Conservation (phyloP, 2,888 invertebrate genomes). For the Micoletzkya japonica region DNA sequence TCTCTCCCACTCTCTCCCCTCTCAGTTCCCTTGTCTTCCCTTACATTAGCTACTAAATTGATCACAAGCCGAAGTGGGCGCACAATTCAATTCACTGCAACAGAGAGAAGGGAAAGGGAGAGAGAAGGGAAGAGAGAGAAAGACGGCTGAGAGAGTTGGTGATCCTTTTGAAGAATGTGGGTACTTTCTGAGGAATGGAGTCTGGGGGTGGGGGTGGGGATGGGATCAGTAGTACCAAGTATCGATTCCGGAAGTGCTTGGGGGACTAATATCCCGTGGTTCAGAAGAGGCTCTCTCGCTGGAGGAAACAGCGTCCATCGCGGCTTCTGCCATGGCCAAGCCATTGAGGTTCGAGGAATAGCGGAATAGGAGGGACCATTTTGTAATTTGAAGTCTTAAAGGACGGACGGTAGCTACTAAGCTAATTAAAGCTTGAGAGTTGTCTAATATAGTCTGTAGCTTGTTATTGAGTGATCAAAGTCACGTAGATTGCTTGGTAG, state of each 20-base stretch:
- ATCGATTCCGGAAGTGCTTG: no score
- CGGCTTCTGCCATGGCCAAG: constrained; percentile 27
- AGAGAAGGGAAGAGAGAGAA: constrained; percentile 1
- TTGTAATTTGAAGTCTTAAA: no score
- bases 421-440: no score
- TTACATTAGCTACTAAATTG: background rate
- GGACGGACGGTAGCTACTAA: no score
- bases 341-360: constrained; percentile 23
- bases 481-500: no score
- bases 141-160: background rate
- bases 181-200: background rate
- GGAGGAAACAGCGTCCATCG: constrained; percentile 46
- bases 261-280: no score
- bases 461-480: no score
- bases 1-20: constrained; percentile 1
- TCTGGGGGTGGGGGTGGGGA: no score
- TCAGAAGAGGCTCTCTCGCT: constrained; percentile 47
- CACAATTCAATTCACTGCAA: constrained; percentile 10
- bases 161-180: background rate
- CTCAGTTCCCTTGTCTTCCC: background rate
- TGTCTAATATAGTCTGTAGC: no score
- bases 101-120: background rate
- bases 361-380: no score
- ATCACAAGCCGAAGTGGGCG: background rate
- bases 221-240: no score